Conservation (phyloP, 1,140 invertebrate genomes). For the Tetramorium simillimum region DNA sequence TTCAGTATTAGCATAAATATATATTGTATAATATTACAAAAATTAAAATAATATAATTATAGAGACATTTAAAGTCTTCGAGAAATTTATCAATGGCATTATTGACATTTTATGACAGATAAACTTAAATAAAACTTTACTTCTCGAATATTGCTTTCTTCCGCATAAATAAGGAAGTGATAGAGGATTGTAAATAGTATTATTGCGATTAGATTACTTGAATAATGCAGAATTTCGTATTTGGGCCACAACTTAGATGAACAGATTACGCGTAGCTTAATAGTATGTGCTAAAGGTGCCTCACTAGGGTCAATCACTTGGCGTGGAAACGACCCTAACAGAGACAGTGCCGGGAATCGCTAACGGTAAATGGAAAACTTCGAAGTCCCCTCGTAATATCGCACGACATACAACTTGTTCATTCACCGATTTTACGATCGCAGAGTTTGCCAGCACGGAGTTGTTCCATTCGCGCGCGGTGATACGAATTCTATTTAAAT, state of each 20-base stretch:
- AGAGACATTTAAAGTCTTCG: not conserved
- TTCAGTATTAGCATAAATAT: not conserved
- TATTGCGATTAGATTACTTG: not conserved
- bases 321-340: conserved; percentile 57
- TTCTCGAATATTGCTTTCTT: not conserved
- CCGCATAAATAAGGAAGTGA: not conserved
- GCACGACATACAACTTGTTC: not conserved
- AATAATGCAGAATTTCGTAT: conserved; percentile 1
- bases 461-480: not conserved
- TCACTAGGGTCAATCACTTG: conserved; percentile 61
- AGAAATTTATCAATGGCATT: not conserved
- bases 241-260: conserved; percentile 1
- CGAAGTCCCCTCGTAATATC: conserved; percentile 22
- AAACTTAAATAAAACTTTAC: not conserved
- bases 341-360: conserved; percentile 45
- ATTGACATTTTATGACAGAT: not conserved
- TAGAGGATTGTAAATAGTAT: not conserved
- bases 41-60: not conserved
- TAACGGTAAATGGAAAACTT: conserved; percentile 73
- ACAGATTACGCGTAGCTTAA: conserved; percentile 55
- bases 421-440: conserved; percentile 10
- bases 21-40: not conserved
- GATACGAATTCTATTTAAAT: conserved; percentile 30
- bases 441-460: not conserved
- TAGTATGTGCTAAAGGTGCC: conserved; percentile 55